Evolutionary conservation across 1,140 invertebrate genomes (phyloP), one percentile per base, ranked within the genome.

Genomic region (Microplitis mediator): DNA sequence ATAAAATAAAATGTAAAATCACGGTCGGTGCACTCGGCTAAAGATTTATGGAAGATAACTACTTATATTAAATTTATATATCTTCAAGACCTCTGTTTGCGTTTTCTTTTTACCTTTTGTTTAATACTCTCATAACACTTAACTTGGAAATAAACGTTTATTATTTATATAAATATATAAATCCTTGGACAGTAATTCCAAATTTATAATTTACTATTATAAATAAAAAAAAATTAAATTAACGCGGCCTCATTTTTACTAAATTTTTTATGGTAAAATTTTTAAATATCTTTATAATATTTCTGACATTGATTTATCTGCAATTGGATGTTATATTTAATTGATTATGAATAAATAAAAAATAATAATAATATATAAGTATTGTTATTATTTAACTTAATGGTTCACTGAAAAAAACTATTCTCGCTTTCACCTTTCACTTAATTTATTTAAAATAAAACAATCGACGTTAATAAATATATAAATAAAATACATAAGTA

Each of bases 381-480:
- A 45, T 9, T 45, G 11, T 45, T 45, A 45, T 50, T 65, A 65
- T 36, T 36, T 36, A 35, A 35, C n/a, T 9, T 45, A 36, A 14
- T 39, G 45, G 60, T 50, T 31, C 5, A 65, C n/a, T 16, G n/a
- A 45, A 31, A 62, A 36, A 62, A 31, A 31, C 13, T 39, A 39
- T 35, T 62, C 34, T 62, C 63, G 45, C 63, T 65, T 65, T 65
- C 63, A 39, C 63, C 45, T 65, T 65, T 65, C 63, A 65, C 63
- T 65, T 45, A 45, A 23, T 32, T 23, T 31, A 31, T 58, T 58
- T 4, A 16, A 58, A 58, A n/a, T 58, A 45, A 45, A 45, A 11
- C 56, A 23, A 58, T 31, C 23, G 23, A 23, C 23, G 23, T 23
- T 23, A 23, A 16, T 58, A 16, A 58, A 9, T 31, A 16, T 23